These are phyloP conservation scores for Pluvianellus socialis DNA, from an alignment of 2,113 vertebrate genomes.

Conservation along the genomic window DNA sequence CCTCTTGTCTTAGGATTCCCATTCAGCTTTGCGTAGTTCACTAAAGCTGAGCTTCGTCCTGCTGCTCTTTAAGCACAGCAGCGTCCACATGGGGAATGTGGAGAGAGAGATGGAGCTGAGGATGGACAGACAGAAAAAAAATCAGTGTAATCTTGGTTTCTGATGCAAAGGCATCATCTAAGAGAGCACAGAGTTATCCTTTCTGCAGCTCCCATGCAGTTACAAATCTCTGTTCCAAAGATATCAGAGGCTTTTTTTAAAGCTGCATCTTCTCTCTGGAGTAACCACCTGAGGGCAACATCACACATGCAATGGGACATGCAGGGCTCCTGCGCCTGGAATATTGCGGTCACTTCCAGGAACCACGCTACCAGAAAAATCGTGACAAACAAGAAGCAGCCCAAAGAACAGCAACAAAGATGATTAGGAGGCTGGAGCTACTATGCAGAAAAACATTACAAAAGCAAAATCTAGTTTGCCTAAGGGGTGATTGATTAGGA, in stretches of 20 bases:
- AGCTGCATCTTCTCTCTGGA: background rate
- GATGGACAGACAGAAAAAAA: background rate
- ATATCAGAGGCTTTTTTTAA: background rate
- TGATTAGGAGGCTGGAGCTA: background rate
- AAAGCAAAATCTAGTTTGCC: slow-evolving; percentile 32
- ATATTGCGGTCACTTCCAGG: background rate
- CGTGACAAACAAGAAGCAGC: background rate
- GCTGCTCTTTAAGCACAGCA: background rate
- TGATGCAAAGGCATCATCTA: background rate
- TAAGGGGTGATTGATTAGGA: slow-evolving; percentile 19
- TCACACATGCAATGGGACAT: background rate
- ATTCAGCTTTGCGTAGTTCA: background rate
- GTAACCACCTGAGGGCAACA: slow-evolving; percentile 63
- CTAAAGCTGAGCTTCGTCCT: background rate
- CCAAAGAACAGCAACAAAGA: background rate
- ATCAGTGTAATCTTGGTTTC: background rate
- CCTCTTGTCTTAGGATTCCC: background rate
- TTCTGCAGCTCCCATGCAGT: background rate
- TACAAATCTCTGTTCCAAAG: background rate
- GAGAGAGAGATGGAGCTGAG: background rate
- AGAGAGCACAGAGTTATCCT: accelerated
- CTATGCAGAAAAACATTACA: background rate
- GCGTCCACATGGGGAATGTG: background rate
- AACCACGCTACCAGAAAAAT: background rate
- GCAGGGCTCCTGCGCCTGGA: background rate